phyloP scores from a whole-genome alignment of 2,888 invertebrate genomes.

The Octonoba sinensis region DNA sequence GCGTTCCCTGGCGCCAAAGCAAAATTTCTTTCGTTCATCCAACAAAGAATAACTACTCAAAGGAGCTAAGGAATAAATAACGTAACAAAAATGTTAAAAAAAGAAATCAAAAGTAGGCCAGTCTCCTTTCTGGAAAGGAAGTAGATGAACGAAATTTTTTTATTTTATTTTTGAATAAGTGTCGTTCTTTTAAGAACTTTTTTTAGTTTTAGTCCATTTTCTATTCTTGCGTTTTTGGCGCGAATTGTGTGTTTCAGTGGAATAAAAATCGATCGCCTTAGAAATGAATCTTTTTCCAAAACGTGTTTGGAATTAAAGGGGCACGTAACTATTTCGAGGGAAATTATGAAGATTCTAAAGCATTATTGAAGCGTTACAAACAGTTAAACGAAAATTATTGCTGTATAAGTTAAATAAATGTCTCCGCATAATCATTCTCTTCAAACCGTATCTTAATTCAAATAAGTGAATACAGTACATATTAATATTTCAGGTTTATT shows the following conservation, averaged over 20 bases:
- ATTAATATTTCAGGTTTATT: too few relatives aligned
- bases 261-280: conserved; percentile 19
- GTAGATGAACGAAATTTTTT: conserved; percentile 28
- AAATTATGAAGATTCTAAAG: too few relatives aligned
- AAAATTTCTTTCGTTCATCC: conserved; percentile 41
- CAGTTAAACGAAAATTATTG: too few relatives aligned
- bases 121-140: conserved; percentile 30
- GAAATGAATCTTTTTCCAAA: conserved; percentile 31
- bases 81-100: conserved; percentile 33
- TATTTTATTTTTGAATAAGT: conserved; percentile 40
- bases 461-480: too few relatives aligned
- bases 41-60: conserved; percentile 51
- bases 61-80: conserved; percentile 52
- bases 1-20: conserved; percentile 43
- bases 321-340: not conserved
- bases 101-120: conserved; percentile 51
- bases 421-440: too few relatives aligned
- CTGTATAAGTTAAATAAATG: too few relatives aligned
- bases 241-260: conserved; percentile 25
- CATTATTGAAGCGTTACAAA: too few relatives aligned
- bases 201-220: conserved; percentile 4
- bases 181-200: conserved; percentile 42
- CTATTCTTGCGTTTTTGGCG: conserved; percentile 36
- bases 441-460: too few relatives aligned
- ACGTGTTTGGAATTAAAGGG: conserved; percentile 44